A percentile compares a stretch with the other conserved stretches of the same genome.
These are phyloP conservation scores for Corythucha ciliata DNA, from an alignment of 2,888 invertebrate genomes.

Conservation along the genomic window DNA sequence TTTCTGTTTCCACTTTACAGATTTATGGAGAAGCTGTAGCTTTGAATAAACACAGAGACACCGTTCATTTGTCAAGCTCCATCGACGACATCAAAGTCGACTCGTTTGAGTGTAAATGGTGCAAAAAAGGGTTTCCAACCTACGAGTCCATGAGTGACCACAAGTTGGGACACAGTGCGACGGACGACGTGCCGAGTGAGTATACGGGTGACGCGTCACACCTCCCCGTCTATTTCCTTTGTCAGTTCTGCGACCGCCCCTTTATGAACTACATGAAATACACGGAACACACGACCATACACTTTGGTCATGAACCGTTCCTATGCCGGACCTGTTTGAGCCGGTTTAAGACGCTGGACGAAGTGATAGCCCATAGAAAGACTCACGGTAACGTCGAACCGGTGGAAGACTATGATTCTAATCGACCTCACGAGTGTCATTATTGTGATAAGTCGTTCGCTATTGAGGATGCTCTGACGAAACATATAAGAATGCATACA, in stretches of 20 bases:
- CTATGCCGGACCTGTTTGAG: slow-evolving; percentile 30
- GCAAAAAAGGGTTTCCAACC: slow-evolving; percentile 28
- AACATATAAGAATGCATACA: slow-evolving; percentile 35
- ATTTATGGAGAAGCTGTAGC: slow-evolving; percentile 32
- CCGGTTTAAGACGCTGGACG: slow-evolving; percentile 26
- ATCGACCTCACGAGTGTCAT: slow-evolving; percentile 33
- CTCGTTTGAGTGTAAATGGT: slow-evolving; percentile 32
- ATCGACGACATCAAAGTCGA: slow-evolving; percentile 6
- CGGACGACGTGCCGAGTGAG: slow-evolving; percentile 19
- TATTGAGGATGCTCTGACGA: slow-evolving; percentile 34
- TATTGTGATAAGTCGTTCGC: slow-evolving; percentile 33
- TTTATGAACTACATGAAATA: slow-evolving; percentile 32
- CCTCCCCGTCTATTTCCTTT: slow-evolving; percentile 31
- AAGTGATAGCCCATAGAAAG: slow-evolving; percentile 27
- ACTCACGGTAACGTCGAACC: slow-evolving; percentile 26
- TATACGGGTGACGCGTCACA: slow-evolving; percentile 28
- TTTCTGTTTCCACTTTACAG: slow-evolving; percentile 8
- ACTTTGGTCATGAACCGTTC: slow-evolving; percentile 32
- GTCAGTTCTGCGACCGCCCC: slow-evolving; percentile 32
- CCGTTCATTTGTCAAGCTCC: slow-evolving; percentile 24
- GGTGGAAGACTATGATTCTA: slow-evolving; percentile 27
- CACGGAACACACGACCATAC: slow-evolving; percentile 33
- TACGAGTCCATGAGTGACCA: slow-evolving; percentile 21
- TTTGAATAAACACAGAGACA: slow-evolving; percentile 35
- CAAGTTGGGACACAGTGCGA: slow-evolving; percentile 2